Conservation (phyloP, 2,888 invertebrate species). For the Choreutis nemorana region DNA sequence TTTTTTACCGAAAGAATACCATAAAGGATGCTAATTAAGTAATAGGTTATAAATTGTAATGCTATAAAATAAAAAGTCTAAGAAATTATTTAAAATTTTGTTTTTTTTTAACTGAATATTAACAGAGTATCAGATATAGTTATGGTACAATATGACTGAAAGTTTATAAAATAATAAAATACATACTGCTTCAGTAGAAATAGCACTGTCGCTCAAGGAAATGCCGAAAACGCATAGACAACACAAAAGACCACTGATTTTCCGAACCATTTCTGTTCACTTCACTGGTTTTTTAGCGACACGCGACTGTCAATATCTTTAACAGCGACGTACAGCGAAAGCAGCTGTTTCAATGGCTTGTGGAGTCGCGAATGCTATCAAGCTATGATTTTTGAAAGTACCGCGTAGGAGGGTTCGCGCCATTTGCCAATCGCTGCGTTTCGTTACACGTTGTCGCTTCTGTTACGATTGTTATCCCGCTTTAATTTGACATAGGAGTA, state of each 20-base stretch:
- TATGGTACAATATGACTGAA: not conserved
- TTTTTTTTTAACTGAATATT: too few relatives aligned
- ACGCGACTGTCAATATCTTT: slow-evolving; percentile 8
- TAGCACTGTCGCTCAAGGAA: slow-evolving; percentile 49
- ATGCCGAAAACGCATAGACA: slow-evolving; percentile 51
- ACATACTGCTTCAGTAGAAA: slow-evolving; percentile 54
- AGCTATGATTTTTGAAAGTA: slow-evolving; percentile 61
- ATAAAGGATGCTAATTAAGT: too few relatives aligned
- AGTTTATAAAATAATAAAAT: slow-evolving; percentile 1
- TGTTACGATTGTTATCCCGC: too few relatives aligned
- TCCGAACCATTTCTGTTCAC: slow-evolving; percentile 40
- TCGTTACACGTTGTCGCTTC: slow-evolving; percentile 40
- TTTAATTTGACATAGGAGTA: too few relatives aligned
- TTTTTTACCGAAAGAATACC: too few relatives aligned
- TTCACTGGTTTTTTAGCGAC: slow-evolving; percentile 16
- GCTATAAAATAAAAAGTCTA: too few relatives aligned
- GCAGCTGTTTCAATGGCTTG: slow-evolving; percentile 41
- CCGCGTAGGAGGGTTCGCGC: slow-evolving; percentile 64
- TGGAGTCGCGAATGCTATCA: too few relatives aligned
- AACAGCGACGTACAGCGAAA: slow-evolving; percentile 38
- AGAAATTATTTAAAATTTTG: too few relatives aligned
- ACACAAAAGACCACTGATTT: slow-evolving; percentile 50
- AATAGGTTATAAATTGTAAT: too few relatives aligned
- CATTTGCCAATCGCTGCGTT: slow-evolving; percentile 37
- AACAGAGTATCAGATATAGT: too few relatives aligned